Percentiles rank a stretch among this genome's conserved stretches.
phyloP scores from a whole-genome alignment of 2,888 invertebrate genomes.

The Linnaemya tessellans region DNA sequence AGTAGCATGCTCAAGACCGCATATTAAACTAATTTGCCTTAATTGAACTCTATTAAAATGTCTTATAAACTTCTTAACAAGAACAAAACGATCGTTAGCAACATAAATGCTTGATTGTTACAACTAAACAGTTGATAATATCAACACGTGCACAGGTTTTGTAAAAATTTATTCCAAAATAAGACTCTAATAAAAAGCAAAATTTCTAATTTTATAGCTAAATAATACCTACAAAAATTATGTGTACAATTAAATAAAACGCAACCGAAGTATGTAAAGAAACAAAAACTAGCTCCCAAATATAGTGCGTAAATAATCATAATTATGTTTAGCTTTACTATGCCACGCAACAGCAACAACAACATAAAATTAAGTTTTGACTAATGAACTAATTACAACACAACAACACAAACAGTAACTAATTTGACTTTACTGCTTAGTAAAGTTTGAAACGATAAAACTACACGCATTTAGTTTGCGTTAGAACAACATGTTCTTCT shows the following conservation, averaged over 20 bases:
- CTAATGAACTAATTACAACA: slow-evolving; percentile 62
- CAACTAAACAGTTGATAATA: slow-evolving; percentile 32
- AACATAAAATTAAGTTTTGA: slow-evolving; percentile 23
- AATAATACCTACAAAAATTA: slow-evolving; percentile 17
- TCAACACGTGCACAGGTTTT: neutral
- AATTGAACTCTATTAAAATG: neutral
- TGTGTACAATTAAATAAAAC: neutral
- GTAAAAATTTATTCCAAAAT: neutral
- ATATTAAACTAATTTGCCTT: neutral
- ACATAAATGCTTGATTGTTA: slow-evolving; percentile 28
- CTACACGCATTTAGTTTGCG: neutral
- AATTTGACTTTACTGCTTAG: slow-evolving; percentile 20
- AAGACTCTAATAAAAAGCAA: slow-evolving; percentile 4
- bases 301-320: slow-evolving; percentile 50
- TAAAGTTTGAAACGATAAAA: slow-evolving; percentile 36
- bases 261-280: neutral
- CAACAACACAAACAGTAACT: slow-evolving; percentile 15
- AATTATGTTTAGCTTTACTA: slow-evolving; percentile 29
- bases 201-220: slow-evolving; percentile 8
- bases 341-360: slow-evolving; percentile 19
- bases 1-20: no score
- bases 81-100: neutral
- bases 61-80: neutral
- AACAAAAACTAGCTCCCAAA: slow-evolving; percentile 10
- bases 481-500: neutral